Evolutionary conservation across 2,113 vertebrate species (phyloP).

Genomic region (Pseudois nayaur): DNA sequence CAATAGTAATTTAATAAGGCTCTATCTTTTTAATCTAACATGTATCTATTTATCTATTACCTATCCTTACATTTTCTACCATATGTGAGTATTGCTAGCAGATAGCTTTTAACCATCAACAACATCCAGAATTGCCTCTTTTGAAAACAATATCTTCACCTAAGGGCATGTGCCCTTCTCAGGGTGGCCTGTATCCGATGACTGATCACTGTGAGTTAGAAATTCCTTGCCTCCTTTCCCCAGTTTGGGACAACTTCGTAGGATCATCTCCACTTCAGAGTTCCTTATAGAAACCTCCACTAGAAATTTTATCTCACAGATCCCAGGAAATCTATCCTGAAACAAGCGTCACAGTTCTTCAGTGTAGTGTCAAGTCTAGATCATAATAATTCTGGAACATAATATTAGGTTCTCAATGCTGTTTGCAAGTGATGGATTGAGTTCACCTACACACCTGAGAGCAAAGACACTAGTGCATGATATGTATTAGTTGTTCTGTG

Average conservation of each 20-base stretch:
- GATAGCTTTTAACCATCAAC: neutral
- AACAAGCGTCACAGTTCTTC: neutral
- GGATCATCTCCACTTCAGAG: neutral
- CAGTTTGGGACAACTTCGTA: neutral
- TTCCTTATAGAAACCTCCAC: neutral
- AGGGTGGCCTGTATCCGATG: neutral
- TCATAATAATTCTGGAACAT: neutral
- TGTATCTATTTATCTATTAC: neutral
- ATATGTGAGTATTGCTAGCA: neutral
- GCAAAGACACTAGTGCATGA: accelerated
- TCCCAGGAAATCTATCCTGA: neutral
- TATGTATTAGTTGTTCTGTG: neutral
- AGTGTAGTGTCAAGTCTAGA: neutral
- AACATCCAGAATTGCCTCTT: neutral
- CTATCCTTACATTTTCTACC: neutral
- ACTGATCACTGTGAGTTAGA: neutral
- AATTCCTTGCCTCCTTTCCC: neutral
- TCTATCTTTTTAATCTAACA: neutral
- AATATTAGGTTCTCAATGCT: neutral
- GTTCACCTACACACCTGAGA: neutral
- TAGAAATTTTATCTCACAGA: neutral
- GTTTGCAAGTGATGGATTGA: neutral
- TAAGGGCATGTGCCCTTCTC: neutral
- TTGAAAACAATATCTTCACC: neutral
- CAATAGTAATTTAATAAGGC: neutral